Evolutionary conservation across 2,113 vertebrate genomes (phyloP).

Genomic region (Corythornis madagascariensis): DNA sequence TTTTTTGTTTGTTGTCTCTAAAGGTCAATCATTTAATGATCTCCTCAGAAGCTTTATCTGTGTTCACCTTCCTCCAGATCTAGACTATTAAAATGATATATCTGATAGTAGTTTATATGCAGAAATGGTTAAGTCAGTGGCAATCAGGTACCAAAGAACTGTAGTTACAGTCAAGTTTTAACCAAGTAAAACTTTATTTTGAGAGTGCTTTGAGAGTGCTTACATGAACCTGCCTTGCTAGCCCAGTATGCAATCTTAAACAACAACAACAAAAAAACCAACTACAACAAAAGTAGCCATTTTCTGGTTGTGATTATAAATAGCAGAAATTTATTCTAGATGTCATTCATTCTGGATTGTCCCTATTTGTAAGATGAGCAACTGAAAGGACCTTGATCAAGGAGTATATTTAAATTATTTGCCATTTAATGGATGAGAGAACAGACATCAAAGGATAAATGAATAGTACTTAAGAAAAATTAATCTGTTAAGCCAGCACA

Average conservation of each 20-base stretch:
- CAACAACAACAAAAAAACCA: not conserved
- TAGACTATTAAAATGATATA: not conserved
- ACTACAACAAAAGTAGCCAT: not conserved
- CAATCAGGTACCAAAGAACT: not conserved
- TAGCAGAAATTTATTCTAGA: conserved; percentile 1
- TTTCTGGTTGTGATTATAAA: not conserved
- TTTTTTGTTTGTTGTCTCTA: not conserved
- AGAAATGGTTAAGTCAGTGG: not conserved
- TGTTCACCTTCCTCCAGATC: not conserved
- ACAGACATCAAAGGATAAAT: not conserved
- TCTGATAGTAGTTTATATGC: not conserved
- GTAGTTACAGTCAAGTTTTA: not conserved
- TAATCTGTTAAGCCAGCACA: not conserved
- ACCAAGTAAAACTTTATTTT: not conserved
- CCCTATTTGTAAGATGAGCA: not conserved
- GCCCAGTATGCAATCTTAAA: not conserved
- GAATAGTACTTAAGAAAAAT: conserved; percentile 31
- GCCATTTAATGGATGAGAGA: conserved; percentile 25
- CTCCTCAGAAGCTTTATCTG: not conserved
- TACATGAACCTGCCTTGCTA: not conserved
- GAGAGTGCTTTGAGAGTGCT: not conserved
- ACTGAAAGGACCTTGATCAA: conserved; percentile 33
- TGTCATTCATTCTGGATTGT: conserved; percentile 30
- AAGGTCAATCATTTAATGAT: not conserved
- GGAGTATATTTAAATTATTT: conserved; percentile 45